phyloP scores from a whole-genome alignment of 2,888 invertebrate genomes.

The Chydorus sphaericus region DNA sequence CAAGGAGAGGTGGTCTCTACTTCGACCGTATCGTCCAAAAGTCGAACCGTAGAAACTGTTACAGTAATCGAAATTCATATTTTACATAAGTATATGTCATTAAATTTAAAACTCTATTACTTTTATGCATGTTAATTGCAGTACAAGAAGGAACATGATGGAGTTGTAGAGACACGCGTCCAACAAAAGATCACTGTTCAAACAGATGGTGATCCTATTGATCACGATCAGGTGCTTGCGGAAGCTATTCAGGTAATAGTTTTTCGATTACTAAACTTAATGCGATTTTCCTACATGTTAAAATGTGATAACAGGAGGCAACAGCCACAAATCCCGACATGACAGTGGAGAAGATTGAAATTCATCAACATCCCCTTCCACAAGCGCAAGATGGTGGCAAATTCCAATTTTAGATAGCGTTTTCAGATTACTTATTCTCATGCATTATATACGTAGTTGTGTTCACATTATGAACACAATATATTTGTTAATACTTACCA shows the following conservation, averaged over 20 bases:
- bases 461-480: no score
- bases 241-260: conserved; percentile 68
- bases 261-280: no score
- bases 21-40: conserved; percentile 92
- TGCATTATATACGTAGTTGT: no score
- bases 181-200: conserved; percentile 97
- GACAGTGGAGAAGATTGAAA: conserved; percentile 96
- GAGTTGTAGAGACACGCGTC: conserved; percentile 89
- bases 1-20: conserved; percentile 86
- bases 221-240: conserved; percentile 91
- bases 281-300: not conserved
- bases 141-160: conserved; percentile 97
- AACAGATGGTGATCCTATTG: conserved; percentile 89
- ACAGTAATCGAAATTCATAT: conserved; percentile 46
- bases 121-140: conserved; percentile 29
- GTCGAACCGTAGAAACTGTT: conserved; percentile 94
- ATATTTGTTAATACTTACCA: no score
- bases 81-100: not conserved
- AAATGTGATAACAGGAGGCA: conserved; percentile 59
- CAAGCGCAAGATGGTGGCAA: no score
- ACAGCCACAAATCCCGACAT: conserved; percentile 98
- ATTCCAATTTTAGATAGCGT: no score
- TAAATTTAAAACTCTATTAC: not conserved
- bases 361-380: conserved; percentile 64
- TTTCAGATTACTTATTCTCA: no score